Base-by-base conservation (phyloP, 2,113 vertebrate species). In the Gallinago media region DNA sequence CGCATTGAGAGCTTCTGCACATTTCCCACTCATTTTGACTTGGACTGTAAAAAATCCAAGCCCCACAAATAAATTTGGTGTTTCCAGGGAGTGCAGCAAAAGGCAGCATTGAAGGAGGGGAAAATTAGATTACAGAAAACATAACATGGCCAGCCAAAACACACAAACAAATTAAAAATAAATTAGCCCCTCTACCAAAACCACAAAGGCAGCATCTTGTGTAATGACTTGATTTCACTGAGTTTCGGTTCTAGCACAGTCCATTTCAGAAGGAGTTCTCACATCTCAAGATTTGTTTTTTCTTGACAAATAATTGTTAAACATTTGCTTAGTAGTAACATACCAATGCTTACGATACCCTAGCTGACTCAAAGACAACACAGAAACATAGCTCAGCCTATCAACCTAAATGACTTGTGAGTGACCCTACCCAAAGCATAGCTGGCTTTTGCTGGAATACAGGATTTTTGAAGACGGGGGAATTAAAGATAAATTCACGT, bases 81-180 rank as follows among this genome's bases (percentile, higher is more conserved):
- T 81, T 95, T 89, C 59, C 40, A 88, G 55, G 22, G 59, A 91
- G 49, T 2, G 9, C 72, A 84, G 58, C 44, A 85, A 74, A 68
- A 90, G 52, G 63, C 40, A 84, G 85, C 44, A 79, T 3, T 91
- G 80, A 94, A 90, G 49, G 54, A 95, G 23, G 81, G 21, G 49
- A 94, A 92, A 95, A 96, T 65, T 81, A 93, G 73, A 96, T 97
- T 94, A 96, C n/a, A 68, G 70, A 84, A 79, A 55, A 91, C 27
- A 29, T 89, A 96, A 96, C 31, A 74, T 31, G 72, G 95, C 85
- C 88, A 94, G 93, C 54, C 92, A 96, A 97, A 96, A 92, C 86
- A 96, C 52, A 96, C 73, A 95, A 92, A 90, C 85, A 94, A 92
- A 59, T 96, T 93, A 93, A 94, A 91, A 95, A 92, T 86, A 92